Conservation (phyloP, 2,113 vertebrate genomes). For the Cygnus buccinator region DNA sequence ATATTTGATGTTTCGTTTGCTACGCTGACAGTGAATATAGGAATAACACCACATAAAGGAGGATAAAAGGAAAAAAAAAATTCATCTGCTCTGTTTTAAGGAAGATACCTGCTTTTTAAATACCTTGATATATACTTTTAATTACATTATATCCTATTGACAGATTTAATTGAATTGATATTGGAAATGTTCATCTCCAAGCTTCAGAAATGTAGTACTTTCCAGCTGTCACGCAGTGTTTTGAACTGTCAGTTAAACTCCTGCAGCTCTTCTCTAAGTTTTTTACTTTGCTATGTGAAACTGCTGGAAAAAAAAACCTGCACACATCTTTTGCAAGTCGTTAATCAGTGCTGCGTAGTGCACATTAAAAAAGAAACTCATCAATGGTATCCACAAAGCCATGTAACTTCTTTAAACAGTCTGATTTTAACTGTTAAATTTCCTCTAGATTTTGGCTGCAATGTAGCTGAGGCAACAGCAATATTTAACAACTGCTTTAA, state of each 20-base stretch:
- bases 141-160: not conserved
- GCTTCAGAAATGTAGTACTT: not conserved
- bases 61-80: not conserved
- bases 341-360: constrained; percentile 30
- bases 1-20: not conserved
- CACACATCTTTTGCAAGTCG: not conserved
- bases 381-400: constrained; percentile 35
- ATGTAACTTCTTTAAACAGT: constrained; percentile 27
- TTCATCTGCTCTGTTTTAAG: not conserved
- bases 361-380: constrained; percentile 64
- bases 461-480: not conserved
- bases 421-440: constrained; percentile 37
- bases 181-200: not conserved
- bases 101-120: not conserved
- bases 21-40: not conserved
- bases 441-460: constrained; percentile 10
- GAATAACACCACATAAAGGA: not conserved
- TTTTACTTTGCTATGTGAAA: constrained; percentile 20
- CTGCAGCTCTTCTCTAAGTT: not conserved
- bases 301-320: constrained; percentile 2
- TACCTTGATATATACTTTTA: not conserved
- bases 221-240: not conserved
- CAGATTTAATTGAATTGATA: not conserved
- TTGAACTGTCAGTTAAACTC: constrained; percentile 17
- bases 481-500: not conserved